Base-by-base conservation (phyloP, 2,797 vertebrate genomes). In the Poeciliopsis presidionis region DNA sequence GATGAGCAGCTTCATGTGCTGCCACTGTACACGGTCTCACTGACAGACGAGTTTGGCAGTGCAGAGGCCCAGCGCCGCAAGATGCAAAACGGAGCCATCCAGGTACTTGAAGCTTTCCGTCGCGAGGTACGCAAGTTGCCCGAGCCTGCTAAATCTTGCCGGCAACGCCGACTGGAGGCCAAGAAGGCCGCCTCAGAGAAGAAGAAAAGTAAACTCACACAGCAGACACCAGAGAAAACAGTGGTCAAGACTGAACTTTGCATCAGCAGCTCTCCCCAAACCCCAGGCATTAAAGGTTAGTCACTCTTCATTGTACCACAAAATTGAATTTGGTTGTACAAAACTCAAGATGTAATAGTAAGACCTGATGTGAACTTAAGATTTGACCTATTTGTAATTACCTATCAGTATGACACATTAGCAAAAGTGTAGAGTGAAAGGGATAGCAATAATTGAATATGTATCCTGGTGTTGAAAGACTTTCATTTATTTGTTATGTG, bases 1-100 rank as follows among this genome's bases (percentile, higher is more conserved):
- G 98, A 99, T 0, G 98, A 99, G 88, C 98, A 99, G 81, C 96
- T 99, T 80, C 98, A 99, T 0, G 98, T 99, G 79, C 95, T 99
- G 79, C 98, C 98, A 14, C 97, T 99, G 75, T 99, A 99, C 93
- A 98, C 97, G 87, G 84, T 99, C 77, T 96, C 97, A 77, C 74
- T 28, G 75, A 97, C 97, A 0, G 98, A 99, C 6, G 98, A 99
- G 92, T 98, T 97, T 0, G 98, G 98, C 89, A 98, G 95, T 0
- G 97, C 97, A 91, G 98, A 99, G 91, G 97, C 94, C 80, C 98
- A 99, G 92, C 95, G 93, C 0, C 95, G 95, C 33, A 99, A 99
- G 95, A 96, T 99, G 93, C 88, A 96, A 90, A 97, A 94, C 0
- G 97, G 97, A 41, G 97, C 97, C 88, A 96, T 99, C 91, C 97